Base-by-base conservation (phyloP, 2,888 invertebrate genomes). In the Cremastinae sp. region DNA sequence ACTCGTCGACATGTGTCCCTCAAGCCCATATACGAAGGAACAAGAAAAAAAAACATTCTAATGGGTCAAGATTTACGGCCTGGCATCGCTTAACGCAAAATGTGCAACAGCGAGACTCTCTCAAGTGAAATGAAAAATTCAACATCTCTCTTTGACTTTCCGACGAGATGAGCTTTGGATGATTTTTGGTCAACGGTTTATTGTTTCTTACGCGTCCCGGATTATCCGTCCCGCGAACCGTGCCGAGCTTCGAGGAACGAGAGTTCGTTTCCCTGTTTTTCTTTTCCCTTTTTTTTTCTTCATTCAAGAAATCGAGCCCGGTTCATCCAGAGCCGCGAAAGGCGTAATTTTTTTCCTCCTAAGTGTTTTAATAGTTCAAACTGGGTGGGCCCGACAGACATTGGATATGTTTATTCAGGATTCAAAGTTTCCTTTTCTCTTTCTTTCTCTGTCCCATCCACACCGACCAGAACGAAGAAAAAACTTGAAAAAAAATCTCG, bases 361-460 rank as follows among this genome's bases (percentile, higher is more conserved):
- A 87, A 87, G 86, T 81, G 84, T 87, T 88, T 87, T 87, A 86
- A 87, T 87, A 84, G 84, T 83, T 78, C 81, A 80, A 79, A 83
- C 84, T 87, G 88, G 88, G 88, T 88, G 88, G 88, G 85, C 88
- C 80, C 75, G 79, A 73, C 84, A 85, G 87, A 85, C 84, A 87
- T 83, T 80, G 78, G 86, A 88, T 88, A 86, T 88, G 88, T 88
- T 88, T 88, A 87, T 87, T 87, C 87, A 88, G 88, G 86, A 84
- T 82, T 82, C 16, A 78, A 83, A 84, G 86, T 83, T 69, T 64
- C 71, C 64, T 69, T 72, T 75, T 77, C 45, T 16, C 20, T 18
- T 18, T 49, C 20, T 18, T 18, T 49, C 49, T 49, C 49, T 16
- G 2, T 59, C 49, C 37, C 41, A 59, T 51, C 51, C 51, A 59